phyloP scores from a whole-genome alignment of 2,888 invertebrate species.

The Calameuta filiformis region DNA sequence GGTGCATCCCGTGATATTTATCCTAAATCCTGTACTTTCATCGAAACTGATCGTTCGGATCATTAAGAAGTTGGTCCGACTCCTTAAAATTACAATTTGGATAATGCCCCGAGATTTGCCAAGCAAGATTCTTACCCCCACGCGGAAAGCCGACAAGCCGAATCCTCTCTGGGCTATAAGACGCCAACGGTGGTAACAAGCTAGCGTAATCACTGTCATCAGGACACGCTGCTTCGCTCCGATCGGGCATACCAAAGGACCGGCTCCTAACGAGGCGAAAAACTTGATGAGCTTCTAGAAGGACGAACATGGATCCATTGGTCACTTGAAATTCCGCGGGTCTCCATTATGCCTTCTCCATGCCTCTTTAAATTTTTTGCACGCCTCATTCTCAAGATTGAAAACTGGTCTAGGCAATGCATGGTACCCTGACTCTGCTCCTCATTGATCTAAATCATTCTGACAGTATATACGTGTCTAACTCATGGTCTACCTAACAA shows the following conservation, averaged over 20 bases:
- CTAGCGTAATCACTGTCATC: constrained; percentile 34
- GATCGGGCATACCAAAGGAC: constrained; percentile 7
- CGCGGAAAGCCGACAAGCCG: neutral
- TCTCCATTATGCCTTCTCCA: neutral
- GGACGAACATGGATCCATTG: neutral
- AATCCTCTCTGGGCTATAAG: constrained; percentile 25
- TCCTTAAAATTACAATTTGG: constrained; percentile 1
- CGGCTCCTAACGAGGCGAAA: constrained; percentile 5
- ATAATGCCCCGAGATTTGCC: neutral
- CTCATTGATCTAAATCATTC: neutral
- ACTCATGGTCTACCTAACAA: neutral
- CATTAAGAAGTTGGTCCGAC: neutral
- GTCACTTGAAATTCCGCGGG: neutral
- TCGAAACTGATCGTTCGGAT: neutral
- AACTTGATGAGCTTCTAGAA: neutral
- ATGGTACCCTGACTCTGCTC: neutral
- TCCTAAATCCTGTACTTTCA: neutral
- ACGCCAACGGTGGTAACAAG: constrained; percentile 40
- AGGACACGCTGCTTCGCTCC: constrained; percentile 32
- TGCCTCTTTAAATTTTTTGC: neutral
- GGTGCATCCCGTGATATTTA: neutral
- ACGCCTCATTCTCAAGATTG: constrained; percentile 10
- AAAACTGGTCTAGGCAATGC: constrained; percentile 23
- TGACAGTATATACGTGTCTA: neutral
- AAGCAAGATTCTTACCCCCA: neutral